Base-by-base conservation (phyloP, 2,113 vertebrate genomes). In the Madoqua kirkii region DNA sequence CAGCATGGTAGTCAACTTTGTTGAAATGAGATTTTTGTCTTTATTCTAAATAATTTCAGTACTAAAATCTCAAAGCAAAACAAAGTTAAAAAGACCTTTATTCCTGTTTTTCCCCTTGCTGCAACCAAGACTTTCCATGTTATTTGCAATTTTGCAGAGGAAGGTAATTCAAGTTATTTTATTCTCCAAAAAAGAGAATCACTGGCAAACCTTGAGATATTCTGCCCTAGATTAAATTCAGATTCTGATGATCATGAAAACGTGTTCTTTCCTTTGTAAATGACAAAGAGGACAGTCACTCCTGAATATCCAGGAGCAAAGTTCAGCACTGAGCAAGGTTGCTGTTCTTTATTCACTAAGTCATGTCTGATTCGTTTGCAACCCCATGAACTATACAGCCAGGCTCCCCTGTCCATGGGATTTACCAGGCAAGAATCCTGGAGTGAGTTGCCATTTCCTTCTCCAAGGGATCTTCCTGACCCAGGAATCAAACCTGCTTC, bases 141-240 rank as follows among this genome's bases (percentile, higher is more conserved):
- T 85, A 95, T 96, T 94, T 96, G 87, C 40, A 92, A 76, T 93
- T 95, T 88, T 93, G 25, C 57, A 62, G 29, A 92, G 13, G 59
- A 91, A 97, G 13, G 79, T 60, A 87, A 95, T 74, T 92, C 64
- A 95, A 85, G 91, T n/a, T 95, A 67, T 93, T 85, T 93, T 97
- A 87, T 92, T 95, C 45, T 81, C 57, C 57, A 89, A 90, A 93
- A 84, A 60, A 12, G 81, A 97, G 55, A 81, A 92, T 89, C 15
- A 78, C 76, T 76, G 71, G 89, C 84, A 93, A 59, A 81, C 52
- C 55, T 91, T 94, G 48, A 79, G 96, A 67, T 67, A 96, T 92
- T 93, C 74, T 87, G 71, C 15, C 86, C 76, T 55, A 23, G 52
- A 96, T 94, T 94, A 97, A 94, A 91, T 89, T 21, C 74, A 62